phyloP scores from a whole-genome alignment of 2,888 invertebrate genomes.

The Lasioglossum zephyrum region DNA sequence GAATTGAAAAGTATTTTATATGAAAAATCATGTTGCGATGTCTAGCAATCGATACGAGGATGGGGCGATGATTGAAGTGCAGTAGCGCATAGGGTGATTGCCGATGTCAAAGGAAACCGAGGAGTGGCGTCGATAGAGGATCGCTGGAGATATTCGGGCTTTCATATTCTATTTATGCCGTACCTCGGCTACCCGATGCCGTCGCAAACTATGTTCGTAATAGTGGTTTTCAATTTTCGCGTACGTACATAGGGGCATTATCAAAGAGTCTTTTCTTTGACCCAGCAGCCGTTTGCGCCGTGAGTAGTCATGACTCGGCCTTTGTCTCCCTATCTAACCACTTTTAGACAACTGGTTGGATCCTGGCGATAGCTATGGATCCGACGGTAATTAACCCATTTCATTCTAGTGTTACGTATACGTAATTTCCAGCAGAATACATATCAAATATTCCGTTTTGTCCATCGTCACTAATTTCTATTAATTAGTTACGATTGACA shows the following conservation, averaged over 20 bases:
- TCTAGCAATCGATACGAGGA: conserved; percentile 73
- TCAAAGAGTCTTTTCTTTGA: conserved; percentile 45
- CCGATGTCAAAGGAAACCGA: conserved; percentile 76
- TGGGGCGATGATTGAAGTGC: conserved; percentile 75
- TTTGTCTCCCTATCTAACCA: conserved; percentile 14
- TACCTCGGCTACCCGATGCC: conserved; percentile 40
- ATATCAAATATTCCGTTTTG: background rate
- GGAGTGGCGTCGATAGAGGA: conserved; percentile 47
- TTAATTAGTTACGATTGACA: no score
- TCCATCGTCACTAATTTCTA: no score
- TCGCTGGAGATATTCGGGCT: conserved; percentile 57
- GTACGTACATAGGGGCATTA: conserved; percentile 16
- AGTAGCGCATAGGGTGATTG: conserved; percentile 74
- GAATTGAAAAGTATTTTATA: conserved; percentile 60
- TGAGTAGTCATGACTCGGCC: conserved; percentile 30
- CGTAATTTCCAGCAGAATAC: background rate
- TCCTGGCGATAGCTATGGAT: background rate
- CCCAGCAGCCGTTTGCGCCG: conserved; percentile 15
- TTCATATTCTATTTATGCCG: conserved; percentile 68
- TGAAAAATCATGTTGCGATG: conserved; percentile 75
- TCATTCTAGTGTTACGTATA: background rate
- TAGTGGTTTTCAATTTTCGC: conserved; percentile 41
- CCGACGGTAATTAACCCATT: conserved; percentile 2
- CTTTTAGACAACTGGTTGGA: conserved; percentile 15
- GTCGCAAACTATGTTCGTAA: conserved; percentile 35